Base-by-base conservation (phyloP, 2,888 invertebrate genomes). In the Nymphalis urticae region DNA sequence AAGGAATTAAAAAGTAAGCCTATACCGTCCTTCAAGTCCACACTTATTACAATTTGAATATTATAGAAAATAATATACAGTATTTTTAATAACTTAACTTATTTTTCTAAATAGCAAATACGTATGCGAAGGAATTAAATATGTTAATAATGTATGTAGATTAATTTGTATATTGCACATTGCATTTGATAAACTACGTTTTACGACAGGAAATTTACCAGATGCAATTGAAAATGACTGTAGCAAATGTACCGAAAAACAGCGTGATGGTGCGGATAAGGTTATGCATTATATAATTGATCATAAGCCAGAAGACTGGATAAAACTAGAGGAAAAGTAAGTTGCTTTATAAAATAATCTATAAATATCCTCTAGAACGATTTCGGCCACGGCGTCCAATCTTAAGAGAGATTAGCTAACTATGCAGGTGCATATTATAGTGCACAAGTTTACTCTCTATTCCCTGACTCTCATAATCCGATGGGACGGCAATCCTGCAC, bases 1-100 rank as follows among this genome's bases (percentile, higher is more conserved):
- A 94, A 94, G 75, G 95, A 95, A 85, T 88, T 96, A 2, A 96
- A 95, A 90, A 93, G 96, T 96, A 75, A 76, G 83, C 75, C 3
- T 42, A 42, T 42, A 42, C 13, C 10, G 13, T 13, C 42, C 42
- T 42, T 9, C 36, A 42, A 32, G 27, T 32, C 27, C 6, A 32
- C 27, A 27, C 4, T 16, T 27, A 27, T 13, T 53, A 27, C 24
- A 24, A 24, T 53, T 36, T 8, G 8, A 36, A 36, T 36, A 36
- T 0, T 36, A 36, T 36, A 36, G 36, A 2, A 42, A 13, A 42
- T 42, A 4, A 13, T 42, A 42, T 10, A 36, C 48, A 3, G 5
- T 50, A n/a, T 19, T 50, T 19, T 50, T 19, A 8, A 53, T 21
- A 21, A 3, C 10, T 2, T 10, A 17, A 21, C 50, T 51, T 21